Conservation (phyloP, 2,797 vertebrate genomes). For the Cossypha polioptera region DNA sequence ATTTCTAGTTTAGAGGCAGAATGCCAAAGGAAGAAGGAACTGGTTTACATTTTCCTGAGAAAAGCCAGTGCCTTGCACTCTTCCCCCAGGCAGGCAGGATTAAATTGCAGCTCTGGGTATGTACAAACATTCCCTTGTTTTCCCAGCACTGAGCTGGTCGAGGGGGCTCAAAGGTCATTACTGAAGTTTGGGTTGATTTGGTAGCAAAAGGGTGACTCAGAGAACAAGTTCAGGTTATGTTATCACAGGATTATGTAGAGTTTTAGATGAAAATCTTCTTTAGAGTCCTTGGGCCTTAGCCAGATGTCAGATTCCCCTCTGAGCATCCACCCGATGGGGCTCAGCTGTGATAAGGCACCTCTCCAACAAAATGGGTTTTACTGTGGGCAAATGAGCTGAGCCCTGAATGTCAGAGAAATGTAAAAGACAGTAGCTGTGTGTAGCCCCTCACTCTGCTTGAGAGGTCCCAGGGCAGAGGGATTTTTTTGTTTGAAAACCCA, state of each 20-base stretch:
- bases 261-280: constrained; percentile 46
- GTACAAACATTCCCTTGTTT: constrained; percentile 43
- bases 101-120: background rate
- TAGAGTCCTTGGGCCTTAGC: constrained; percentile 16
- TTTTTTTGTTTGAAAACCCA: background rate
- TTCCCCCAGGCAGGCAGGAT: background rate
- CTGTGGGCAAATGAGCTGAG: background rate
- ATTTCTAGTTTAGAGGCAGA: background rate
- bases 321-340: background rate
- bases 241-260: constrained; percentile 16
- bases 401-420: background rate
- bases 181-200: constrained; percentile 1
- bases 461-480: background rate
- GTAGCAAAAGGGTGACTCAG: constrained; percentile 23
- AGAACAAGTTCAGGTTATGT: constrained; percentile 50
- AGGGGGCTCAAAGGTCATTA: background rate
- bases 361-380: background rate
- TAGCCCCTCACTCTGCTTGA: background rate
- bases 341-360: background rate
- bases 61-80: background rate
- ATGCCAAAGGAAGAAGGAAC: background rate
- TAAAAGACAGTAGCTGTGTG: background rate
- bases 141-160: background rate
- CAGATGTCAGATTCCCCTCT: constrained; percentile 17
- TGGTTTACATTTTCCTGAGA: background rate